Evolutionary conservation across 2,888 invertebrate species (phyloP).

Genomic region (Busseola fusca): DNA sequence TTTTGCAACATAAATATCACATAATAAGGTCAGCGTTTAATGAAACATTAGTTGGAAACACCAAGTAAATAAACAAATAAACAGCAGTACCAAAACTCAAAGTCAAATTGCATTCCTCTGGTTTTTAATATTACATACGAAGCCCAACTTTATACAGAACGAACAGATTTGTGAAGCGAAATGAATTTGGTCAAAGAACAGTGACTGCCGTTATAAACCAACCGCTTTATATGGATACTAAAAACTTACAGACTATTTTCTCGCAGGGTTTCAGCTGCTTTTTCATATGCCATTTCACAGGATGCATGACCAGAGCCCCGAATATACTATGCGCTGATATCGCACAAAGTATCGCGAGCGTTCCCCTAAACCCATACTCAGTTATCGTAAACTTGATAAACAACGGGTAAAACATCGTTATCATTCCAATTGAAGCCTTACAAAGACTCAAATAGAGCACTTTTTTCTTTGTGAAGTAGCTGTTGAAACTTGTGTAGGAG

Average conservation of each 20-base stretch:
- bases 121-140: slow-evolving; percentile 28
- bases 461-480: slow-evolving; percentile 92
- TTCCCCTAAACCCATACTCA: slow-evolving; percentile 92
- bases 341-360: slow-evolving; percentile 91
- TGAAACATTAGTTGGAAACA: slow-evolving; percentile 11
- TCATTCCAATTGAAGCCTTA: slow-evolving; percentile 91
- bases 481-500: slow-evolving; percentile 92
- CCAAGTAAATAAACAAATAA: slow-evolving; percentile 12
- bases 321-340: slow-evolving; percentile 91
- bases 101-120: slow-evolving; percentile 29
- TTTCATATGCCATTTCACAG: slow-evolving; percentile 92
- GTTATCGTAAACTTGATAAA: slow-evolving; percentile 90
- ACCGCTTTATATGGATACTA: slow-evolving; percentile 20
- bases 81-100: slow-evolving; percentile 13
- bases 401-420: slow-evolving; percentile 91
- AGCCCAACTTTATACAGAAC: slow-evolving; percentile 17
- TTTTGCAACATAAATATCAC: background rate
- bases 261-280: slow-evolving; percentile 80
- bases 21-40: background rate
- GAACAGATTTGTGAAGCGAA: slow-evolving; percentile 31
- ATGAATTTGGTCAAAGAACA: slow-evolving; percentile 38
- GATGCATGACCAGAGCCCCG: slow-evolving; percentile 92
- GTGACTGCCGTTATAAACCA: slow-evolving; percentile 27
- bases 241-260: slow-evolving; percentile 82
- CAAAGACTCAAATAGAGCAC: slow-evolving; percentile 92